A percentile compares a stretch with the other conserved stretches of the same genome.
Conservation (phyloP, 2,113 vertebrate genomes). For the Scomber colias region DNA sequence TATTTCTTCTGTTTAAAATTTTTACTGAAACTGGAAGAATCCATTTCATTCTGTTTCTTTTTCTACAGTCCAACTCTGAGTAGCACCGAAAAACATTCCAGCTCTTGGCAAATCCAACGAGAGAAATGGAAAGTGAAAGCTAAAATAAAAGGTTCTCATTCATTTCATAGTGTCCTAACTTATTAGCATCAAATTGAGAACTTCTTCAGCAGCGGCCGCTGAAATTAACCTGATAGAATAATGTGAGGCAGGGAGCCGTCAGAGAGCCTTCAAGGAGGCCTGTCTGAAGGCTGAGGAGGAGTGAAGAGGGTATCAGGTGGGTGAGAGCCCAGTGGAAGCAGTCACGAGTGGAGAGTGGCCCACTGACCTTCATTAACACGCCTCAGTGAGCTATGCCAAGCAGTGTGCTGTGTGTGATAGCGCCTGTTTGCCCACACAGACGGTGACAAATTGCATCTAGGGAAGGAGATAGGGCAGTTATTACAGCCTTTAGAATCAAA, state of each 20-base stretch:
- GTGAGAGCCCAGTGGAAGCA: conserved; percentile 45
- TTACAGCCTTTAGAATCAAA: conserved; percentile 66
- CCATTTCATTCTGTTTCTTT: conserved; percentile 31
- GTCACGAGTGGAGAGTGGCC: conserved; percentile 40
- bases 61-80: not conserved
- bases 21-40: conserved; percentile 34
- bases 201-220: conserved; percentile 31
- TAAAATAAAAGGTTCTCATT: conserved; percentile 46
- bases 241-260: conserved; percentile 31
- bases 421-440: conserved; percentile 43
- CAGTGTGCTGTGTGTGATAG: conserved; percentile 48
- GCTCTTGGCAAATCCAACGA: not conserved
- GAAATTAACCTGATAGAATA: conserved; percentile 51
- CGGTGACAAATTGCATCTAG: conserved; percentile 64
- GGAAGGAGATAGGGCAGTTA: conserved; percentile 68
- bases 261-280: conserved; percentile 33
- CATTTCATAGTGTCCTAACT: conserved; percentile 44
- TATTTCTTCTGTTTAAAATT: conserved; percentile 2
- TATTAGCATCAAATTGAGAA: conserved; percentile 54
- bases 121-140: conserved; percentile 45
- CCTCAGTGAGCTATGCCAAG: conserved; percentile 48
- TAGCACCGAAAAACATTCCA: not conserved
- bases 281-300: conserved; percentile 26
- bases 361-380: conserved; percentile 79
- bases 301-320: conserved; percentile 49